Evolutionary conservation across 2,113 vertebrate genomes (phyloP), one percentile per base, ranked within the genome.

Genomic region (Crotalus horridus): DNA sequence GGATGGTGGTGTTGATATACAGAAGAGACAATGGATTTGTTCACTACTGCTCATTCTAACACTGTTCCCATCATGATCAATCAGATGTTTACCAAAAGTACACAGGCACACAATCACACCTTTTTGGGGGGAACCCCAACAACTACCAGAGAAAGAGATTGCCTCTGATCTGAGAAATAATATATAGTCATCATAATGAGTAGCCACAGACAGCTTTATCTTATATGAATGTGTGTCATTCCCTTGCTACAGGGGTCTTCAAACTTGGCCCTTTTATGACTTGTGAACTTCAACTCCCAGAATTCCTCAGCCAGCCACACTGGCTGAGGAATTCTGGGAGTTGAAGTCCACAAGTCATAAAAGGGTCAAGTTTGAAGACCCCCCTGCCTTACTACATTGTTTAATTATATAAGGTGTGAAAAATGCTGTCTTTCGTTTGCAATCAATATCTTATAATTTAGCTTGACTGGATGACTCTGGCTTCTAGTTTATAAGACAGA

Each of bases 11-110:
- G 69, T 81, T 81, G 15, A 20, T 8, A 81, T 39, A 39, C 15
- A 81, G n/a, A 39, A 81, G 15, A 39, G n/a, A 81, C 6, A 74
- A 39, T 74, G 13, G 15, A 20, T 17, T 81, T 81, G 33, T 39
- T 39, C 69, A 20, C 6, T 81, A 8, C 20, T 20, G 15, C 15
- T 39, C 69, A 81, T 81, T 81, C 69, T 8, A 39, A 81, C 64
- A 33, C 51, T 88, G 53, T 88, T 88, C 10, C 87, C 0, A 12
- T 33, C n/a, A 29, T 88, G 24, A 43, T 81, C 88, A 3, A 10
- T 24, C 0, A 0, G 24, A 89, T 94, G 5, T 69, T 94, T 11
- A 33, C 17, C 7, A 54, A 8, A 33, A 88, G 15, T 20, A 8
- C 29, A 88, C 20, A 33, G 51, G 6, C 55, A 88, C 13, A 33